Evolutionary conservation across 2,113 vertebrate genomes (phyloP).

Genomic region (Siniperca knerii): DNA sequence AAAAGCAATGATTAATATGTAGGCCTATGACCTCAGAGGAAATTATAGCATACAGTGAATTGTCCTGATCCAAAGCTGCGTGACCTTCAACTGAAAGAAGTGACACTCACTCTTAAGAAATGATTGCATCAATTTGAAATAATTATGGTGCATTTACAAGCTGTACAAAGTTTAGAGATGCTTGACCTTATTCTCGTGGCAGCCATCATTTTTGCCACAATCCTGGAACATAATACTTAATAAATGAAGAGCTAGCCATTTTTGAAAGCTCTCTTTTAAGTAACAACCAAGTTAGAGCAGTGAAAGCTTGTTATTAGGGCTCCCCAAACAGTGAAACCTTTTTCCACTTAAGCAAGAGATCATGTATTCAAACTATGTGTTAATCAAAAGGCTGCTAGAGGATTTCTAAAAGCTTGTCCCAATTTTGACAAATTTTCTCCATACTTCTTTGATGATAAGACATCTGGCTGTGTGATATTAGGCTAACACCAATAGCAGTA

Average conservation of each 20-base stretch:
- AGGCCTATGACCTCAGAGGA: neutral
- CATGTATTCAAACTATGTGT: neutral
- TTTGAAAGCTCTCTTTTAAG: neutral
- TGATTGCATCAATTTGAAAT: conserved; percentile 11
- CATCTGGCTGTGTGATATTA: too few relatives aligned
- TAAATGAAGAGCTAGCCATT: neutral
- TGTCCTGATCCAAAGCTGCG: neutral
- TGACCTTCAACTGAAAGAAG: neutral
- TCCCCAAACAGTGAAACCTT: neutral
- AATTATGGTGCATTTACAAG: neutral
- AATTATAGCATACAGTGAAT: conserved; percentile 16
- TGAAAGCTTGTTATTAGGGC: neutral
- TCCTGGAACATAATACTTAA: neutral
- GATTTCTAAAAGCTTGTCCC: neutral
- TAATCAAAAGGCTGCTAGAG: neutral
- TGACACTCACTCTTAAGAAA: neutral
- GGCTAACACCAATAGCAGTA: too few relatives aligned
- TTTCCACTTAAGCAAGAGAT: neutral
- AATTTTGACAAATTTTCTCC: neutral
- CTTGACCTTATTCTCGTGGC: neutral
- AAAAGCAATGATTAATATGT: neutral
- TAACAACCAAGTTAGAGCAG: too few relatives aligned
- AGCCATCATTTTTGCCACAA: neutral
- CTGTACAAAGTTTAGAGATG: neutral
- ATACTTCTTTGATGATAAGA: too few relatives aligned